Base-by-base conservation (phyloP, 2,797 vertebrate genomes). In the Platyrinchus mystaceus region DNA sequence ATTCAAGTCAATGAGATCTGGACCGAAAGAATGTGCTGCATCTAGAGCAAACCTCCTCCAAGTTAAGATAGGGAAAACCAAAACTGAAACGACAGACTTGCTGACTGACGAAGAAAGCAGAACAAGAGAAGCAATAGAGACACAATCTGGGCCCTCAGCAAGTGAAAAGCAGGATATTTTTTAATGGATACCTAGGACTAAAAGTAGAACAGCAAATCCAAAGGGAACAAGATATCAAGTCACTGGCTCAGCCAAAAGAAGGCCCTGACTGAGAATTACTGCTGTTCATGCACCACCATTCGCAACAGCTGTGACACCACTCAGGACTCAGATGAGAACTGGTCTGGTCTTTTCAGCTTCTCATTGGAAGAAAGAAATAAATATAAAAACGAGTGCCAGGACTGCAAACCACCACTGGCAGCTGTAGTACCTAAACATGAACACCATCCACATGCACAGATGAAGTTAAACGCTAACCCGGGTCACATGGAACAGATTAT, bases 241-340 rank as follows among this genome's bases (percentile, higher is more conserved):
- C 16, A 32, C 1, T 10, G 7, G n/a, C 43, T 87, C 24, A 68
- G 43, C 16, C 12, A 19, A 80, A 82, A 85, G 7, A 14, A 30
- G 14, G 24, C 12, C 13, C 12, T 0, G 1, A 0, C 0, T 21
- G 13, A 39, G 67, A 76, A 76, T 15, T 34, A 63, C 0, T 27
- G 17, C 24, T 43, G 19, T n/a, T 68, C 47, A 15, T 2, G 16
- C 9, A 10, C 4, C 23, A 24, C 9, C 2, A 26, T 32, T 53
- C 77, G 3, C 11, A 59, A 46, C 3, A 5, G 49, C 58, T 66
- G 14, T 9, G 15, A 13, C 24, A 69, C 7, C n/a, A 21, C 22
- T 28, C 49, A 20, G 34, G 8, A 14, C 7, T 6, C 60, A 60
- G 3, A 8, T 5, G 34, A 67, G 24, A 68, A 74, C n/a, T 5